Percentiles rank a stretch among this genome's conserved stretches.
Evolutionary conservation across 2,888 invertebrate genomes (phyloP).

Genomic region (Cenopis cana): DNA sequence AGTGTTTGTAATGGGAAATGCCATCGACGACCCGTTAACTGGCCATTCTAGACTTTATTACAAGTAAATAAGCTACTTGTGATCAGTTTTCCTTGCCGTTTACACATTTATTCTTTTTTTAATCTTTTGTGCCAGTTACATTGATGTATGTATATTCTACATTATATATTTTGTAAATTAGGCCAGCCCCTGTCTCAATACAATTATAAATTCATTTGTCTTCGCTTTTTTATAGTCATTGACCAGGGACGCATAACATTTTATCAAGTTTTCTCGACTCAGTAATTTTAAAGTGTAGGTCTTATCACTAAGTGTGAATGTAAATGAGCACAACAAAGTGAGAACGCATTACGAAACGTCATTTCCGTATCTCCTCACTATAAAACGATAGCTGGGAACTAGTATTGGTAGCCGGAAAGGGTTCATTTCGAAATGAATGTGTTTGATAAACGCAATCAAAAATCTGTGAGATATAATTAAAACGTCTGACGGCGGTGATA

Average conservation of each 20-base stretch:
- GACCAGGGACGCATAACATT: slow-evolving; percentile 6
- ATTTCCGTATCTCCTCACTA: slow-evolving; percentile 36
- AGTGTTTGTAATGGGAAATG: slow-evolving; percentile 44
- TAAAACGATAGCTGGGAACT: slow-evolving; percentile 15
- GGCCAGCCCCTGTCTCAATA: background rate
- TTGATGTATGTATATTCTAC: background rate
- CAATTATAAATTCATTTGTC: background rate
- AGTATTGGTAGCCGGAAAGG: slow-evolving; percentile 44
- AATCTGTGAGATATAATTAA: slow-evolving; percentile 58
- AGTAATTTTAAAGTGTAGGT: slow-evolving; percentile 5
- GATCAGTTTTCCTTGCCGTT: background rate
- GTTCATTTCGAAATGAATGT: slow-evolving; percentile 46
- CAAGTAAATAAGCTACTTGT: background rate
- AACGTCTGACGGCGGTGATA: slow-evolving; percentile 53
- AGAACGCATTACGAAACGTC: slow-evolving; percentile 28
- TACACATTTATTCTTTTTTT: slow-evolving; percentile 19
- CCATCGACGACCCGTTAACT: background rate
- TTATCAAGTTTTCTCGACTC: background rate
- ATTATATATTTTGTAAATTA: background rate
- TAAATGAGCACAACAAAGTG: slow-evolving; percentile 25
- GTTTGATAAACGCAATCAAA: slow-evolving; percentile 54
- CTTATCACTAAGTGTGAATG: slow-evolving; percentile 19
- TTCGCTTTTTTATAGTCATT: background rate
- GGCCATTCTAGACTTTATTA: background rate
- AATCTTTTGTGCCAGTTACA: slow-evolving; percentile 27